Conservation (phyloP, 1,140 invertebrate species). For the Drosophila tsacasi region DNA sequence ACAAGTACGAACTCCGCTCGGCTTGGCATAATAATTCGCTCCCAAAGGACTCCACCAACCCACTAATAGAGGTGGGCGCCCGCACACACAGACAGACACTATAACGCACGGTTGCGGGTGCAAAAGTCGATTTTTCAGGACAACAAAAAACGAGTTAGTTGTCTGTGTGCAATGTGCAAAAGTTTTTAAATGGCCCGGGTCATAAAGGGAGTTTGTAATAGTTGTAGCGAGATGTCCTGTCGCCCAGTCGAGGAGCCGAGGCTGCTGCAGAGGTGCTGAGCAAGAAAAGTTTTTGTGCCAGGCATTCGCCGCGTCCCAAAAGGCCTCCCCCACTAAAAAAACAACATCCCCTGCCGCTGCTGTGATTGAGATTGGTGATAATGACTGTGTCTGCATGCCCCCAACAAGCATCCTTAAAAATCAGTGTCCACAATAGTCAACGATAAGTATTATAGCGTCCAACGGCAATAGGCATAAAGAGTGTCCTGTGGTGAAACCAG, state of each 20-base stretch:
- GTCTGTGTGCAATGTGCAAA: conserved; percentile 65
- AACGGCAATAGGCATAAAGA: conserved; percentile 25
- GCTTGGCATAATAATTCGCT: conserved; percentile 73
- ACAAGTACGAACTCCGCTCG: conserved; percentile 63
- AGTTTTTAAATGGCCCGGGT: conserved; percentile 65
- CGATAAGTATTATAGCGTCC: conserved; percentile 45
- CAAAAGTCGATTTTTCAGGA: conserved; percentile 77
- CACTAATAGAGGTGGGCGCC: conserved; percentile 13
- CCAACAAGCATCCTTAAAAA: conserved; percentile 53
- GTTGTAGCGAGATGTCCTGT: conserved; percentile 38
- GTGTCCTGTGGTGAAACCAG: conserved; percentile 29
- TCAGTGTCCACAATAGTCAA: conserved; percentile 15
- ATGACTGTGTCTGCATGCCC: conserved; percentile 55
- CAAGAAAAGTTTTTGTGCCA: conserved; percentile 54
- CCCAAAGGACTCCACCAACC: conserved; percentile 43
- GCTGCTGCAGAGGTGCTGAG: conserved; percentile 57
- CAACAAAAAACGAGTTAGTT: conserved; percentile 57
- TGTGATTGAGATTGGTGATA: conserved; percentile 66
- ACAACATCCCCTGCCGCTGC: conserved; percentile 26
- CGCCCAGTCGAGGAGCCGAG: conserved; percentile 11
- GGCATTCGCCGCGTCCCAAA: conserved; percentile 28
- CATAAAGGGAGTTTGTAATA: conserved; percentile 44
- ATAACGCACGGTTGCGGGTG: conserved; percentile 34
- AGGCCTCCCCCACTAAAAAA: conserved; percentile 1
- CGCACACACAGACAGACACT: conserved; percentile 22